Conservation (phyloP, 2,888 invertebrate genomes). For the Helicoverpa assulta region DNA sequence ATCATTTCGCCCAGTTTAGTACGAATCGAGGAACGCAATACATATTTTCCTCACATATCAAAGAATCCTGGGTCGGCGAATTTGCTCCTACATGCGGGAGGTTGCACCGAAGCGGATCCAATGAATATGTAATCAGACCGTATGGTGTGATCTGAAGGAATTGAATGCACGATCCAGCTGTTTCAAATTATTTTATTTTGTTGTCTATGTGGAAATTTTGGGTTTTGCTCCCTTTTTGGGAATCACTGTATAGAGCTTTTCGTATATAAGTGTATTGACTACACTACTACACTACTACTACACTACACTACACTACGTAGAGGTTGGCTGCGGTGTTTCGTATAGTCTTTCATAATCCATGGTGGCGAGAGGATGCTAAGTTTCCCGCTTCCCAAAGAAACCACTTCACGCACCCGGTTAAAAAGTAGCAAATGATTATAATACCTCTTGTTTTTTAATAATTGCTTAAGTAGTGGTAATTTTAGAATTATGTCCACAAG, state of each 20-base stretch:
- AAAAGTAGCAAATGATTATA: too few species aligned
- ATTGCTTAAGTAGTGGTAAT: too few species aligned
- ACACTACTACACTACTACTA: too few species aligned
- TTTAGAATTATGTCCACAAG: too few species aligned
- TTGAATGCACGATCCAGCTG: conserved; percentile 49
- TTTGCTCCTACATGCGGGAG: conserved; percentile 38
- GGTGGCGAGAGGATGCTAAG: too few species aligned
- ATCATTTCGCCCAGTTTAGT: conserved; percentile 6
- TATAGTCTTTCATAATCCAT: too few species aligned
- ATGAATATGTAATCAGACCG: conserved; percentile 63
- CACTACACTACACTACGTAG: too few species aligned
- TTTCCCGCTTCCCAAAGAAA: too few species aligned
- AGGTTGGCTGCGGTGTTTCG: too few species aligned
- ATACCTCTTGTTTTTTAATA: too few species aligned
- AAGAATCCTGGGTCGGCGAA: conserved; percentile 43
- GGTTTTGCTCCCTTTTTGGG: not conserved
- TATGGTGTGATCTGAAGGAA: conserved; percentile 56
- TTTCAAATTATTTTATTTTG: conserved; percentile 46
- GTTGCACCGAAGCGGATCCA: conserved; percentile 54
- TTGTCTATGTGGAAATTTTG: conserved; percentile 18
- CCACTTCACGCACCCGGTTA: too few species aligned
- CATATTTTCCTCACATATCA: conserved; percentile 46
- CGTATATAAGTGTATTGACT: not conserved
- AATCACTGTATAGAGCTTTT: not conserved
- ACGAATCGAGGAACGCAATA: conserved; percentile 41